These are phyloP conservation scores for Cephonodes hylas DNA, from an alignment of 2,888 invertebrate genomes.

Conservation along the genomic window DNA sequence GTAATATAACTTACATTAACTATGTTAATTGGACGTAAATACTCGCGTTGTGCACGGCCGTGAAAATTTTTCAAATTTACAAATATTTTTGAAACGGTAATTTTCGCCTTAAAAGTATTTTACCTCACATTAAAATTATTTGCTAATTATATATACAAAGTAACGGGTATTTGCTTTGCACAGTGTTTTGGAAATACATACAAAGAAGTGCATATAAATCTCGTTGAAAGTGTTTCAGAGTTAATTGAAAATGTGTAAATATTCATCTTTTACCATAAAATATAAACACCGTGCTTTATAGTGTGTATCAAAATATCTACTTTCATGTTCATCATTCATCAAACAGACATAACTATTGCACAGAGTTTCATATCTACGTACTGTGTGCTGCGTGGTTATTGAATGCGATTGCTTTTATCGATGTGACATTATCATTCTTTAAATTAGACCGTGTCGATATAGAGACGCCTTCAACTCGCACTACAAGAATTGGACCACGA, in stretches of 20 bases:
- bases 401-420: background rate
- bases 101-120: background rate
- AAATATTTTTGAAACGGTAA: background rate
- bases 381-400: background rate
- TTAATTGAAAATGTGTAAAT: background rate
- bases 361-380: background rate
- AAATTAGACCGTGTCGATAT: constrained; percentile 3
- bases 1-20: background rate
- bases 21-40: background rate
- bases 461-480: background rate
- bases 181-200: background rate
- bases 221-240: background rate
- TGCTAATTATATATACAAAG: background rate
- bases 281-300: too few relatives aligned
- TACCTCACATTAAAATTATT: background rate
- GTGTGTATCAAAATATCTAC: too few relatives aligned
- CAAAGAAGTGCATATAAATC: background rate
- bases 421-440: constrained; percentile 1
- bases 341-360: background rate
- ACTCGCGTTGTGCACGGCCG: background rate
- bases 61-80: background rate
- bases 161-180: background rate
- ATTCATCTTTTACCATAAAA: too few relatives aligned
- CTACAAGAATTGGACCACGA: constrained; percentile 3
- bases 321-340: too few relatives aligned